Conservation (phyloP, 2,113 vertebrate genomes). For the Cygnus buccinator region DNA sequence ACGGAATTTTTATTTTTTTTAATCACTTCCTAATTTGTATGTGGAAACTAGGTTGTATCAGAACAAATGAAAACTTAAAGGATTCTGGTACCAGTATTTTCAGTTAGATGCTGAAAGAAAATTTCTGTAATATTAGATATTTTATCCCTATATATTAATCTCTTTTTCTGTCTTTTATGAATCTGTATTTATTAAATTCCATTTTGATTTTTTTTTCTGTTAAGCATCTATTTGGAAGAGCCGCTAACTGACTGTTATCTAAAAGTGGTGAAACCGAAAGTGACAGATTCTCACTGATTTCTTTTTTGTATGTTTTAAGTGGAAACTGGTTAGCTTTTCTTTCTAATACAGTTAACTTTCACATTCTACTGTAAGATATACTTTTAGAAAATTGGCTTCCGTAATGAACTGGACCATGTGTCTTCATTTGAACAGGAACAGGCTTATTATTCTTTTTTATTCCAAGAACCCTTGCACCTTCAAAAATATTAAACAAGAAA, state of each 20-base stretch:
- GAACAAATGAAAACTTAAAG: not conserved
- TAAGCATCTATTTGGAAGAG: not conserved
- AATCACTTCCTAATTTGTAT: not conserved
- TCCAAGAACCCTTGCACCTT: conserved; percentile 27
- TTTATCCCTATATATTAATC: not conserved
- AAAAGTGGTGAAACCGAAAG: not conserved
- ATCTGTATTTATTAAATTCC: not conserved
- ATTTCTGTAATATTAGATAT: not conserved
- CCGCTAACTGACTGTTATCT: not conserved
- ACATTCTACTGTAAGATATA: not conserved
- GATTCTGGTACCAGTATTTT: not conserved
- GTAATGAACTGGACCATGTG: not conserved
- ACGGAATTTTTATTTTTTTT: not conserved
- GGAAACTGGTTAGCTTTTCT: not conserved
- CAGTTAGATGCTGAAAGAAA: not conserved
- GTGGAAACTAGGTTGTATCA: not conserved
- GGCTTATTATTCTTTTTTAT: conserved; percentile 27
- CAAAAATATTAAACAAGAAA: conserved; percentile 72
- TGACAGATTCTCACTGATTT: not conserved
- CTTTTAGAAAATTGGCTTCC: conserved; percentile 21
- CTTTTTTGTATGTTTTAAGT: not conserved
- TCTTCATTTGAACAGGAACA: conserved; percentile 30
- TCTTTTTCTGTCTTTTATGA: not conserved
- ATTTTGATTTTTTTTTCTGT: not conserved
- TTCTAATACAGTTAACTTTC: not conserved